A percentile compares a stretch with the other conserved stretches of the same genome.
Evolutionary conservation across 2,113 vertebrate species (phyloP).

Genomic region (Phylloscopus trochilus): DNA sequence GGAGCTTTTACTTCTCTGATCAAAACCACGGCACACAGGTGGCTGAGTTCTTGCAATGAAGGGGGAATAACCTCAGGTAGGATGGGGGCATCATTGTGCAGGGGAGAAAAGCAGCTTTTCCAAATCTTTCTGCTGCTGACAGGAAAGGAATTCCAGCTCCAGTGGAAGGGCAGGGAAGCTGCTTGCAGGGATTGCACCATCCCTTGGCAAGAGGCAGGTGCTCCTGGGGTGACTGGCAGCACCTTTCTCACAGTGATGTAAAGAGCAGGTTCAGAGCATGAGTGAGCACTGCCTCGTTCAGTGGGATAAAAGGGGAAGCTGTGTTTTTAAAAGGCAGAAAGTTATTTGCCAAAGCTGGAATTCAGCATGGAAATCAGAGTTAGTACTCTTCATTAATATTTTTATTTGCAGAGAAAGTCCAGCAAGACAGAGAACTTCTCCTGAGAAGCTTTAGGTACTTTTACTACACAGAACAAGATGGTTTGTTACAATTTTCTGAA

Average conservation of each 20-base stretch:
- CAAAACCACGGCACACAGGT: accelerated
- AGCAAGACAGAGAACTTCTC: background rate
- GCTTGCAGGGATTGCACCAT: background rate
- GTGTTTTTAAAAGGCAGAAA: background rate
- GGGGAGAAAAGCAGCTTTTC: background rate
- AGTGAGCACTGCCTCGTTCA: background rate
- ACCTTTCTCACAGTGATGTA: accelerated
- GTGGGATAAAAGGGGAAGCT: background rate
- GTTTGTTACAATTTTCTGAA: background rate
- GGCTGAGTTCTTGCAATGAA: background rate
- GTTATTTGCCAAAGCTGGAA: background rate
- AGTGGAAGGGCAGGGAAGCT: background rate
- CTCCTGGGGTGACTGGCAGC: background rate
- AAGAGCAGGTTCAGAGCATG: background rate
- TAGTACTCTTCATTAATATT: background rate
- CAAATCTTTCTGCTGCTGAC: background rate
- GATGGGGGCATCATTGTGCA: background rate
- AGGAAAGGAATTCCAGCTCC: background rate
- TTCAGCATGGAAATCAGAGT: background rate
- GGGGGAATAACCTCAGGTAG: background rate
- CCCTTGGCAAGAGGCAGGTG: background rate
- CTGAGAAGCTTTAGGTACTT: background rate
- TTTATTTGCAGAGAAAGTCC: background rate
- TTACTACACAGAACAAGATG: background rate
- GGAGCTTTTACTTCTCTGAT: background rate